Evolutionary conservation across 2,888 invertebrate genomes (phyloP), one percentile per base, ranked within the genome.

Genomic region (Steinernema scapterisci): DNA sequence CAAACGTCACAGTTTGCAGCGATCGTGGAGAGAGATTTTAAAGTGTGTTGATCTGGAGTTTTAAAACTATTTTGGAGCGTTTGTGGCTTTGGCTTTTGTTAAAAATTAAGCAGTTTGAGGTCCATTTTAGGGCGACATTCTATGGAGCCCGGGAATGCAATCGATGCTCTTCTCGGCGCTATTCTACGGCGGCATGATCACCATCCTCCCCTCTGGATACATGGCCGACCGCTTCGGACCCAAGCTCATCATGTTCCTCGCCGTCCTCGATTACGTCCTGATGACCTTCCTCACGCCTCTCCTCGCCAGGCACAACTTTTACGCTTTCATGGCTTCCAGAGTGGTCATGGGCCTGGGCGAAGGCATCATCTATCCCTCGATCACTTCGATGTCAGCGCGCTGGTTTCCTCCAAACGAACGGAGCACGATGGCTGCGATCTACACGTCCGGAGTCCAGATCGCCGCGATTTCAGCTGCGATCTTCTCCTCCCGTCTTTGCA

Each of bases 311-410:
- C 48, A 73, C 43, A 79, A 79, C 63, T 83, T 79, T 73, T 71
- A 71, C 43, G 80, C 74, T 13, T 83, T 78, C 73, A 75, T 84
- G 52, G 73, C 72, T 19, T 71, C 77, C 1, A 19, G 83, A 45
- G 38, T 82, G 6, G 23, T 81, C 6, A 84, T 84, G 82, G 83
- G 83, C 52, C 25, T 83, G 7, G 81, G 77, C 31, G 83, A 82
- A 75, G 82, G 63, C 63, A 31, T 80, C 76, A 70, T 77, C 23
- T 74, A 77, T 27, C 79, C 80, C 7, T 73, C 73, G 16, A 56
- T 78, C 38, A 75, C 71, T 7, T 78, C 77, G 1, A 75, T 79
- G 72, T 73, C 77, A 0, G 78, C 77, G 3, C 21, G 72, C 9
- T 72, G 72, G 72, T 72, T 72, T 21, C 72, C 72, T 5, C 72